phyloP scores from a whole-genome alignment of 2,113 vertebrate species.

The Varanus komodoensis region DNA sequence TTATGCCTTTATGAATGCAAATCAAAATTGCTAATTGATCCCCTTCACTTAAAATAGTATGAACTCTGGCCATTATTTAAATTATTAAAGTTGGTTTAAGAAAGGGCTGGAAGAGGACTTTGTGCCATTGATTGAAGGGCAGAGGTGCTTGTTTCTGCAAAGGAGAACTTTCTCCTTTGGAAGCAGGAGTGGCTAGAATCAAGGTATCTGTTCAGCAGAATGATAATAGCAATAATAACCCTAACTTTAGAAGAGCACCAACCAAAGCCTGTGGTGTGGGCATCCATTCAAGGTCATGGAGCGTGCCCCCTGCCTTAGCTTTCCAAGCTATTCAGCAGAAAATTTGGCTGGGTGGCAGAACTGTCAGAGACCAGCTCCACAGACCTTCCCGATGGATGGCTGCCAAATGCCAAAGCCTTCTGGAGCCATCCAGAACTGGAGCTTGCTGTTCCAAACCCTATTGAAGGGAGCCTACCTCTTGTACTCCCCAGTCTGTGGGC shows the following conservation, averaged over 20 bases:
- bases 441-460: neutral
- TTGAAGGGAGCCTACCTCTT: too few species aligned
- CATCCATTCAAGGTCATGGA: constrained; percentile 36
- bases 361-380: neutral
- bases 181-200: constrained; percentile 13
- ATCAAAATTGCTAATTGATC: constrained; percentile 66
- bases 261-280: constrained; percentile 12
- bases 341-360: constrained; percentile 13
- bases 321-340: constrained; percentile 12
- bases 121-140: constrained; percentile 46
- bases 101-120: constrained; percentile 61
- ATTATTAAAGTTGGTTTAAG: constrained; percentile 73
- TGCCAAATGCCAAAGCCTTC: neutral
- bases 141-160: constrained; percentile 15
- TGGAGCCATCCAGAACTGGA: neutral
- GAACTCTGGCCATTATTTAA: constrained; percentile 43
- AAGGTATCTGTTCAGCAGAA: constrained; percentile 39
- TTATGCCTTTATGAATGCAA: constrained; percentile 43
- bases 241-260: neutral
- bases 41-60: constrained; percentile 55
- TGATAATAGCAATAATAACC: neutral
- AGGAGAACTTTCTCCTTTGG: constrained; percentile 23
- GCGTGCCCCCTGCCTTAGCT: neutral
- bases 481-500: too few species aligned
- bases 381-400: neutral